phyloP scores from a whole-genome alignment of 2,888 invertebrate species.

The Ferdinandea cuprea region DNA sequence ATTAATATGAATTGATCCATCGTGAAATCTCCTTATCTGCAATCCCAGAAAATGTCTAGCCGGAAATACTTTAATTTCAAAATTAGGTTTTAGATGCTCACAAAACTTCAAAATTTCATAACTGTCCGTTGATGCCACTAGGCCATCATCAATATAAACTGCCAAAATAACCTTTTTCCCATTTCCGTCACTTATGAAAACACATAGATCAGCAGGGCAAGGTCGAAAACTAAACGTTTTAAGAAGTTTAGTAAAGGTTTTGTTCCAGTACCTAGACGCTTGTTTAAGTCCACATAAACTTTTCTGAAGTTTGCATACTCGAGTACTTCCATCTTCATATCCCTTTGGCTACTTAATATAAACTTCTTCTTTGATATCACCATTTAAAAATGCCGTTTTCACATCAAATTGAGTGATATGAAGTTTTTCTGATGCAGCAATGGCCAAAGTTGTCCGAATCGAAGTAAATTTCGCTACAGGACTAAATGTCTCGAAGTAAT shows the following conservation, averaged over 20 bases:
- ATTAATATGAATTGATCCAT: constrained; percentile 5
- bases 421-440: no score
- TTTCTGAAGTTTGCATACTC: constrained; percentile 64
- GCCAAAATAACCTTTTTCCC: no score
- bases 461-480: no score
- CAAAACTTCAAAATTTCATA: constrained; percentile 5
- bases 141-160: constrained; percentile 46
- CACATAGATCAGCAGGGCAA: background rate
- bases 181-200: no score
- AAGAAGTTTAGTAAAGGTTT: no score
- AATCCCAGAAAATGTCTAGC: constrained; percentile 25
- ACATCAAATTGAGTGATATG: constrained; percentile 48
- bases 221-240: background rate
- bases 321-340: constrained; percentile 33
- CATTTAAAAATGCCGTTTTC: constrained; percentile 53
- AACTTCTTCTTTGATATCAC: no score
- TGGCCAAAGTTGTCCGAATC: no score
- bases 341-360: constrained; percentile 23
- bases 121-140: background rate
- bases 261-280: constrained; percentile 19
- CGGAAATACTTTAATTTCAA: constrained; percentile 12
- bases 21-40: constrained; percentile 35
- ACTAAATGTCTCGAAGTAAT: constrained; percentile 39
- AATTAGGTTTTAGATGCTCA: constrained; percentile 22
- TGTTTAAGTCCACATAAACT: constrained; percentile 35